Evolutionary conservation across 2,113 vertebrate genomes (phyloP).

Genomic region (human (Homo sapiens)): GRCh38 chr6:139470001-139470500

Average conservation of each 20-base stretch:
- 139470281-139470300: not conserved
- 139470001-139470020: constrained; percentile 25
- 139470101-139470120: not conserved
- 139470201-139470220: not conserved
- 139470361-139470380: not conserved
- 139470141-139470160: not conserved
- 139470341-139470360: not conserved
- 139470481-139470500: not conserved
- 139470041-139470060: not conserved
- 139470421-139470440: not conserved
- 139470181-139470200: not conserved
- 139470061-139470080: not conserved
- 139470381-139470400: not conserved
- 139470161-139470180: not conserved
- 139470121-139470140: not conserved
- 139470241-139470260: not conserved
- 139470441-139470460: not conserved
- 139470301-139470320: too few species aligned
- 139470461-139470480: not conserved
- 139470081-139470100: not conserved
- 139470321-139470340: not conserved
- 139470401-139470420: not conserved
- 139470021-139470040: not conserved
- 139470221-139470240: too few species aligned
- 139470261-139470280: not conserved